Evolutionary conservation across 2,888 invertebrate species (phyloP), one percentile per base, ranked within the genome.

Genomic region (Plagiodera versicolora): DNA sequence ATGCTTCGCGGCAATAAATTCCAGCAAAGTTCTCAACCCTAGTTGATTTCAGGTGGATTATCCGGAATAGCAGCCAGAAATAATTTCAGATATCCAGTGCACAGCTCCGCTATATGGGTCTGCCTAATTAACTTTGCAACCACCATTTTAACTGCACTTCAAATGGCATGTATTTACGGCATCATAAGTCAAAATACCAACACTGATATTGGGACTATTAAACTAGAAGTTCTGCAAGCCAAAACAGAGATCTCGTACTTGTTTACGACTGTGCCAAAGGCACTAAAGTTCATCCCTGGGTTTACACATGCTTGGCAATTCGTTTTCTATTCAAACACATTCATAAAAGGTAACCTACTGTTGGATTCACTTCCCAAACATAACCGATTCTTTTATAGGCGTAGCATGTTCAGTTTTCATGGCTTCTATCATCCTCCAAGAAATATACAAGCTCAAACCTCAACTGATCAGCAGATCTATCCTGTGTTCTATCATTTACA

Each of bases 281-380:
- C 55, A 24, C 16, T 64, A 16, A 18, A 50, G 9, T 55, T 54
- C 52, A 47, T 64, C 11, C 56, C 58, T 32, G 64, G 61, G 9
- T 16, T 47, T 8, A n/a, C 54, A 2, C 49, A 58, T 53, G 5
- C 48, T 8, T 64, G 64, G 64, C 44, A 57, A 46, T 56, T 58
- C 14, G 45, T 64, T 17, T 61, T 64, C 57, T 64, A 60, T 52
- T 61, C 61, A 10, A 58, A 55, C 17, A 54, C 58, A 18, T 60
- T 57, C 35, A 32, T 64, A 11, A 54, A 51, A 50, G 64, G 64
- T 62, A 49, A 61, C 51, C 11, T 35, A 30, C 5, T 19, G 10
- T 45, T 47, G 11, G 9, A 19, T 47, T 47, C 18, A 47, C 1
- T 47, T 17, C 16, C 14, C 11, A 16, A n/a, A 46, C 46, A 17